These are phyloP conservation scores for Chrysina gloriosa DNA, from an alignment of 2,888 invertebrate species.

Conservation along the genomic window DNA sequence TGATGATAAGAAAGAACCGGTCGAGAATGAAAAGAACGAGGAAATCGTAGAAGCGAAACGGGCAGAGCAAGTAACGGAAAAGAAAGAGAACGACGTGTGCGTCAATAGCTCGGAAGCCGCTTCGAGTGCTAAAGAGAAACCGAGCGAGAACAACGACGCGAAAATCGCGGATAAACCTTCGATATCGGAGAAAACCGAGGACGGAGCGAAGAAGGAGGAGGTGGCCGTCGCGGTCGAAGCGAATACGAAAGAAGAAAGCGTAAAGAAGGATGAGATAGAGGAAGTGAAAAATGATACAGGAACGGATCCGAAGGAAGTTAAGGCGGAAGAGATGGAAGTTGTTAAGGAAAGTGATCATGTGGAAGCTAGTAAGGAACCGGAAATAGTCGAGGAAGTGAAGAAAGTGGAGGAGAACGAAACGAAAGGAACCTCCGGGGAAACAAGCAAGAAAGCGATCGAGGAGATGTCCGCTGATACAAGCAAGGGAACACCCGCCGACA, in stretches of 20 bases:
- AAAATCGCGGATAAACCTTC: background rate
- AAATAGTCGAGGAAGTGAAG: constrained; percentile 41
- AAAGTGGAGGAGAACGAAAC: constrained; percentile 37
- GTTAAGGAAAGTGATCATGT: constrained; percentile 7
- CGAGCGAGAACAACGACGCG: background rate
- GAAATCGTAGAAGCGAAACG: no score
- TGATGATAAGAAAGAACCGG: background rate
- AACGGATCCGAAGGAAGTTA: constrained; percentile 40
- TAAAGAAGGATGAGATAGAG: constrained; percentile 41
- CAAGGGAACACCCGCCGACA: no score
- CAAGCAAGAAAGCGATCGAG: no score
- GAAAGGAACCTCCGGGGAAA: no score
- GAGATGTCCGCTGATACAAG: no score
- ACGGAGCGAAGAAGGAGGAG: constrained; percentile 46
- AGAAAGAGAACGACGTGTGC: no score
- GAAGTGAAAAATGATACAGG: constrained; percentile 30
- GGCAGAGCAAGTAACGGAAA: no score
- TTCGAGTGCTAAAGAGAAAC: no score
- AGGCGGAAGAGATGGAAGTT: constrained; percentile 42
- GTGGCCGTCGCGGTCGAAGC: constrained; percentile 46
- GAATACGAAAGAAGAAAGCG: constrained; percentile 30
- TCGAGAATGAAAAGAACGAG: constrained; percentile 41
- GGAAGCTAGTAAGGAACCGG: constrained; percentile 37
- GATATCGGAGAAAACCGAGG: constrained; percentile 38
- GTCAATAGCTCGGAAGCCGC: background rate